Evolutionary conservation across 2,888 invertebrate genomes (phyloP).

Genomic region (Oscheius myriophilus): DNA sequence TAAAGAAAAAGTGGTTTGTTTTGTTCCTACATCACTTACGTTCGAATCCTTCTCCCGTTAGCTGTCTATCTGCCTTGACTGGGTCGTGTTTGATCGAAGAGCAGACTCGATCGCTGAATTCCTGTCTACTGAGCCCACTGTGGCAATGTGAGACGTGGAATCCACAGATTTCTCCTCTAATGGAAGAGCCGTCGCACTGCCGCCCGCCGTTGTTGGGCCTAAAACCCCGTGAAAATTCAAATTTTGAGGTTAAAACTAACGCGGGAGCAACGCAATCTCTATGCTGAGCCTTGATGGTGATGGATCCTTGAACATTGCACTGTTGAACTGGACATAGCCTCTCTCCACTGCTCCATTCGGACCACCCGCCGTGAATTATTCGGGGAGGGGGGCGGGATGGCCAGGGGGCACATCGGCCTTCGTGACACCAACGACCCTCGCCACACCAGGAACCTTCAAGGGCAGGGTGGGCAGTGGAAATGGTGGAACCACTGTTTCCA

Average conservation of each 20-base stretch:
- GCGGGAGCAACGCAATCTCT: conserved; percentile 69
- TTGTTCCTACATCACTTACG: conserved; percentile 45
- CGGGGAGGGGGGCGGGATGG: conserved; percentile 41
- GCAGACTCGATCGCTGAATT: conserved; percentile 63
- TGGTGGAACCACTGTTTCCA: conserved; percentile 70
- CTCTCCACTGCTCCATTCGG: conserved; percentile 64
- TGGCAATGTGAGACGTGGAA: conserved; percentile 45
- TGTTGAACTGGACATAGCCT: conserved; percentile 65
- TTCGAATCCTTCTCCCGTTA: conserved; percentile 68
- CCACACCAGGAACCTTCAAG: conserved; percentile 71
- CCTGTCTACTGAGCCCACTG: conserved; percentile 55
- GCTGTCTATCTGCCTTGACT: conserved; percentile 63
- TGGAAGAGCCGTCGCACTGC: conserved; percentile 61
- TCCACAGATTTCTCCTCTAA: conserved; percentile 68
- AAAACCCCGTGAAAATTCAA: conserved; percentile 20
- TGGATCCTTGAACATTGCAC: conserved; percentile 65
- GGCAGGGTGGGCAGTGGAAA: conserved; percentile 70
- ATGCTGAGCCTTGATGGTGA: conserved; percentile 63
- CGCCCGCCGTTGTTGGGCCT: conserved; percentile 70
- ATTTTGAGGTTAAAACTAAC: conserved; percentile 43
- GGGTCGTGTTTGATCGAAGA: conserved; percentile 60
- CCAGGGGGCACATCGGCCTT: conserved; percentile 66
- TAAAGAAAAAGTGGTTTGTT: conserved; percentile 12
- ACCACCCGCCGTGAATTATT: conserved; percentile 66
- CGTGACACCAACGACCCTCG: conserved; percentile 66